phyloP scores from a whole-genome alignment of 2,797 vertebrate genomes.

The Falco novaeseelandiae region DNA sequence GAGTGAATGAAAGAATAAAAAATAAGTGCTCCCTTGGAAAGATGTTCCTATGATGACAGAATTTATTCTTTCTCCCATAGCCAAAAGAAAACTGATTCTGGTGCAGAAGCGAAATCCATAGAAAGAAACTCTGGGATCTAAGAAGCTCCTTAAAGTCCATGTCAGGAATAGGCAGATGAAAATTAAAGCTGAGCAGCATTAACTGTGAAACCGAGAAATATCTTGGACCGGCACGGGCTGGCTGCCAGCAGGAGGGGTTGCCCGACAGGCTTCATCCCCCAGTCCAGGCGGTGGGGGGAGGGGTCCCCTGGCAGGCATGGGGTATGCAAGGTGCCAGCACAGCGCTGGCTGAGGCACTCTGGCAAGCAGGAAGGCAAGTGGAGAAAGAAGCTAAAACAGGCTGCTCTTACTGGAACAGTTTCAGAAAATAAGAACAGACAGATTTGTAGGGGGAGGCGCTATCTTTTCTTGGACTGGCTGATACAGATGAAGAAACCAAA shows the following conservation, averaged over 20 bases:
- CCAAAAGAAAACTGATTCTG: not conserved
- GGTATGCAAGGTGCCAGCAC: not conserved
- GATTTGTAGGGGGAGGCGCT: not conserved
- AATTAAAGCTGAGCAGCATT: not conserved
- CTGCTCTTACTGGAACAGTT: not conserved
- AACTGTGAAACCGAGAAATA: not conserved
- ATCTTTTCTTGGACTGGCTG: not conserved
- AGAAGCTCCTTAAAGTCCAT: not conserved
- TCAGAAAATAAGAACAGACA: not conserved
- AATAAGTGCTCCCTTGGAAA: not conserved
- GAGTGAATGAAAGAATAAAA: not conserved
- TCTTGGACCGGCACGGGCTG: fast-evolving
- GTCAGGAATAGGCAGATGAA: not conserved
- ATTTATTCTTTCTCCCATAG: not conserved
- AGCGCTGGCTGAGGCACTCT: not conserved
- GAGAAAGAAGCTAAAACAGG: not conserved
- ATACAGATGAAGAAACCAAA: not conserved
- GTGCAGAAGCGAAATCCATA: not conserved
- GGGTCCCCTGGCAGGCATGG: not conserved
- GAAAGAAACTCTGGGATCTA: not conserved
- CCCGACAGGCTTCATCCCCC: not conserved
- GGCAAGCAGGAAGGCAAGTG: not conserved
- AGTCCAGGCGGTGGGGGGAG: not conserved
- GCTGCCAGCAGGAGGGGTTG: not conserved
- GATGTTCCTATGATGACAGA: not conserved